These are phyloP conservation scores for Ammodytes marinus DNA, from an alignment of 2,113 vertebrate genomes.

Conservation along the genomic window DNA sequence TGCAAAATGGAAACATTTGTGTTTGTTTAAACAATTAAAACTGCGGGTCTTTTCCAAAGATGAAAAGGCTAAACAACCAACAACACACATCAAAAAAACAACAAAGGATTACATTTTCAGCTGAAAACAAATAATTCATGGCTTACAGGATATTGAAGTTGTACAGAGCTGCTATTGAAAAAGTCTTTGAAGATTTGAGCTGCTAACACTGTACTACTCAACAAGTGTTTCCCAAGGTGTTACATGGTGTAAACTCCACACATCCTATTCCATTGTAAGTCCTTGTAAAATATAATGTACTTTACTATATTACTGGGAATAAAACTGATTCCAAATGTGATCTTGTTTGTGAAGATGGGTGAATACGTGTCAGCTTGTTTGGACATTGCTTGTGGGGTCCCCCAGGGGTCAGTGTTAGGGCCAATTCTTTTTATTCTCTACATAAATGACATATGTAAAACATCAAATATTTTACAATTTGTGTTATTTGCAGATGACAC, in stretches of 20 bases:
- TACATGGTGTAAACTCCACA: constrained; percentile 19
- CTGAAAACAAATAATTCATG: neutral
- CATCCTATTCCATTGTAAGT: neutral
- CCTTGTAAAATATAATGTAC: constrained; percentile 30
- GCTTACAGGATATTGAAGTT: constrained; percentile 7
- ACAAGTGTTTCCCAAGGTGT: neutral
- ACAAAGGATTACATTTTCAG: constrained; percentile 7
- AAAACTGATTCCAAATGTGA: constrained; percentile 34
- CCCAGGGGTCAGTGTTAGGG: too few species aligned
- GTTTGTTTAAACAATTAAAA: neutral
- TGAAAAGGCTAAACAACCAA: constrained; percentile 13
- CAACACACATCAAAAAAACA: neutral
- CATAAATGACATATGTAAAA: too few species aligned
- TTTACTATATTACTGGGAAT: neutral
- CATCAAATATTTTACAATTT: too few species aligned
- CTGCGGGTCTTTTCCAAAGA: neutral
- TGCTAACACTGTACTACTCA: neutral
- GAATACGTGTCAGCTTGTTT: too few species aligned
- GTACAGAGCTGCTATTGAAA: neutral
- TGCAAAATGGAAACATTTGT: neutral
- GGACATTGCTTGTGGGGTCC: too few species aligned
- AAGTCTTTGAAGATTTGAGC: neutral
- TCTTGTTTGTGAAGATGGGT: too few species aligned
- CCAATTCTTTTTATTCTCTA: too few species aligned
- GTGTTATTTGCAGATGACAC: too few species aligned